phyloP scores from a whole-genome alignment of 2,797 vertebrate species.

The Cyprinodon diabolis region DNA sequence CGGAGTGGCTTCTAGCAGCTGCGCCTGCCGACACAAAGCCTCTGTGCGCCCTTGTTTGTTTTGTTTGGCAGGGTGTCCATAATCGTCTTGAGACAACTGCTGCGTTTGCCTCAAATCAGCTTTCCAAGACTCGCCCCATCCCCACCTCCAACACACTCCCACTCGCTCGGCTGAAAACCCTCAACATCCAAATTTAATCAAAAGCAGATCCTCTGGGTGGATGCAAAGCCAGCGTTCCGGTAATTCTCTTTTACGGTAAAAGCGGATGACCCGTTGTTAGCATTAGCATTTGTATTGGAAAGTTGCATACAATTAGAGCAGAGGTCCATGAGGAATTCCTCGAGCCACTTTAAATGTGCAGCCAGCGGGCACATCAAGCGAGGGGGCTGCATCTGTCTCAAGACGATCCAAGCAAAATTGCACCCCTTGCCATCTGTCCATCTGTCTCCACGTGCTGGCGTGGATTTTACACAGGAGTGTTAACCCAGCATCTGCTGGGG shows the following conservation, averaged over 20 bases:
- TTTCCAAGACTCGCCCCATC: slow-evolving; percentile 38
- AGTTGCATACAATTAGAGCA: slow-evolving; percentile 62
- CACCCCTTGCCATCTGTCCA: slow-evolving; percentile 65
- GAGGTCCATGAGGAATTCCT: slow-evolving; percentile 71
- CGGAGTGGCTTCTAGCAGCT: slow-evolving; percentile 62
- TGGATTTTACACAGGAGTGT: slow-evolving; percentile 54
- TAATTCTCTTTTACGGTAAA: slow-evolving; percentile 57
- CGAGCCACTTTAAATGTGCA: slow-evolving; percentile 49
- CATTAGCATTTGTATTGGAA: slow-evolving; percentile 75
- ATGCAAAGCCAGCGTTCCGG: slow-evolving; percentile 57
- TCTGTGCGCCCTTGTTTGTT: slow-evolving; percentile 57
- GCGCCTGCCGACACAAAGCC: slow-evolving; percentile 52
- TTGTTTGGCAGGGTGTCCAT: slow-evolving; percentile 69
- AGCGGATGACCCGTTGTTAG: slow-evolving; percentile 53
- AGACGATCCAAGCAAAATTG: slow-evolving; percentile 55
- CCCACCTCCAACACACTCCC: slow-evolving; percentile 41
- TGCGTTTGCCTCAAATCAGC: slow-evolving; percentile 56
- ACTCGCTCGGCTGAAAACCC: slow-evolving; percentile 46
- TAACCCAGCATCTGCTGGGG: slow-evolving; percentile 58
- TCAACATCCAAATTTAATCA: slow-evolving; percentile 65
- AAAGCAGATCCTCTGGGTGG: slow-evolving; percentile 64
- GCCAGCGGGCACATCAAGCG: slow-evolving; percentile 55
- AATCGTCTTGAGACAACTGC: slow-evolving; percentile 68
- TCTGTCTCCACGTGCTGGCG: slow-evolving; percentile 52
- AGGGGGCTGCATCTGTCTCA: slow-evolving; percentile 63